Conservation (phyloP, 37 sponge, comb jelly and placozoan species). For the Tethya wilhelma region DNA sequence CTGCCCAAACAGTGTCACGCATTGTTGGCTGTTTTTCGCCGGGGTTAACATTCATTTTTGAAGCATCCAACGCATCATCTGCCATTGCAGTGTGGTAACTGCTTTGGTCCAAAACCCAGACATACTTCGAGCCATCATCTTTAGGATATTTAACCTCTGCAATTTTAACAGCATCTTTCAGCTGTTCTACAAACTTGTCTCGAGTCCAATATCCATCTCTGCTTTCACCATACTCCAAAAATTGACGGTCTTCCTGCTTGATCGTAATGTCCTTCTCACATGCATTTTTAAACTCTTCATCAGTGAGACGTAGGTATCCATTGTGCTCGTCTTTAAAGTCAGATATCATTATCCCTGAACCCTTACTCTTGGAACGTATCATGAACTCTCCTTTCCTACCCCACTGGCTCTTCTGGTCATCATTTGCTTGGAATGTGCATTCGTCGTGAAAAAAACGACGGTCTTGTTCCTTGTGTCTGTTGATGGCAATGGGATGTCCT, state of each 20-base stretch:
- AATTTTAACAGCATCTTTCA: conserved; percentile 21
- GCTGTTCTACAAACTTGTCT: conserved; percentile 38
- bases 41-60: conserved; percentile 48
- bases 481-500: not conserved
- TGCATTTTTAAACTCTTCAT: not conserved
- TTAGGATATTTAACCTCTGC: conserved; percentile 37
- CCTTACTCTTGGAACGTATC: conserved; percentile 5
- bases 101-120: conserved; percentile 52
- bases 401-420: not conserved
- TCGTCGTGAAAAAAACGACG: conserved; percentile 28
- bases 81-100: conserved; percentile 43
- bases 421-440: conserved; percentile 20
- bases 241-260: not conserved
- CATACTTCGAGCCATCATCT: conserved; percentile 16
- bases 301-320: conserved; percentile 1
- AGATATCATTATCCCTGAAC: conserved; percentile 31
- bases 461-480: conserved; percentile 10
- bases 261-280: not conserved
- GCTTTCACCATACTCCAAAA: conserved; percentile 15
- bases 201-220: conserved; percentile 48
- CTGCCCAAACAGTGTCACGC: conserved; percentile 25
- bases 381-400: not conserved
- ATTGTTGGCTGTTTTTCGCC: conserved; percentile 41
- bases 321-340: conserved; percentile 16
- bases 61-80: conserved; percentile 35